Conservation (phyloP, 1,140 invertebrate genomes). For the Ganaspis sp. region DNA sequence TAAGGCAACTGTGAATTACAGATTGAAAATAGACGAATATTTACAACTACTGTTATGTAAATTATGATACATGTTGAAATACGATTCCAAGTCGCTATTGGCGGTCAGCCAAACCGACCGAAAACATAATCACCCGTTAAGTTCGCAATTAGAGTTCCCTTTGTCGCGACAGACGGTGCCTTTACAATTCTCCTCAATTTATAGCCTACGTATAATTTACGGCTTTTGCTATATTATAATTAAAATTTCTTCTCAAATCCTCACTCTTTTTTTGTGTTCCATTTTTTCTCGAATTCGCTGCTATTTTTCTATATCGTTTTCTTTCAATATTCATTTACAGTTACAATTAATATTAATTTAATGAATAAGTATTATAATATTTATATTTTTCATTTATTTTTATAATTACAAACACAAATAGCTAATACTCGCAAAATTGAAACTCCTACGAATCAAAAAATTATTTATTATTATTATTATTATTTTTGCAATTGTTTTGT, state of each 20-base stretch:
- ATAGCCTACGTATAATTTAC: background rate
- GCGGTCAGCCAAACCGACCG: slow-evolving; percentile 23
- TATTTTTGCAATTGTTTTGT: too few species aligned
- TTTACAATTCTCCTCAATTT: slow-evolving; percentile 8
- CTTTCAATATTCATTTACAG: too few species aligned
- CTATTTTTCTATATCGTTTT: too few species aligned
- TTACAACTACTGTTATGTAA: slow-evolving; percentile 3
- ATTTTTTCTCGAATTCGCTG: too few species aligned
- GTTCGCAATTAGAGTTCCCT: slow-evolving; percentile 18
- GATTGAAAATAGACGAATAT: slow-evolving; percentile 14
- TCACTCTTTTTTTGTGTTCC: background rate
- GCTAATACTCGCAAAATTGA: too few species aligned
- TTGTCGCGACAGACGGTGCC: slow-evolving; percentile 27
- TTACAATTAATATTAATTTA: too few species aligned
- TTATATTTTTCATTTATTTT: too few species aligned
- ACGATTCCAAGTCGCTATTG: background rate
- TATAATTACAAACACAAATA: too few species aligned
- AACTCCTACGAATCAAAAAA: too few species aligned
- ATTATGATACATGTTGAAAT: slow-evolving; percentile 23
- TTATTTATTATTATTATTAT: too few species aligned
- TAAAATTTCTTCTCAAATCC: background rate
- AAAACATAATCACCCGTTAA: slow-evolving; percentile 30
- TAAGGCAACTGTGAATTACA: background rate
- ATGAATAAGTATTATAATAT: too few species aligned
- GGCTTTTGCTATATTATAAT: slow-evolving; percentile 9